phyloP scores from a whole-genome alignment of 2,797 vertebrate genomes.

The Mormyrops boulengeri region DNA sequence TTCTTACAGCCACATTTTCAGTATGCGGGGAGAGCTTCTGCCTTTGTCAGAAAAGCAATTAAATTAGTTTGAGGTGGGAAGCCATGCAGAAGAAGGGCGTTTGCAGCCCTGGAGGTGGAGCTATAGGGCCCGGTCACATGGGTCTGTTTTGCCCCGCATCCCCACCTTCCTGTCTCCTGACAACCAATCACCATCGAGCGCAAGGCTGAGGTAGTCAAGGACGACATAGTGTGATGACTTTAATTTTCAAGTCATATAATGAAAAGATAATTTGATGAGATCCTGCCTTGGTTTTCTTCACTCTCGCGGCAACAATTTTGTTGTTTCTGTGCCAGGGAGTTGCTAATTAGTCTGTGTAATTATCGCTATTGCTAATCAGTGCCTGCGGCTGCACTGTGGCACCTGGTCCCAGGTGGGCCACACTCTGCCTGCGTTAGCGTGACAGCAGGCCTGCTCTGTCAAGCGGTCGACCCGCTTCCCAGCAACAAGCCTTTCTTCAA shows the following conservation, averaged over 20 bases:
- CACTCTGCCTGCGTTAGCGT: constrained; percentile 34
- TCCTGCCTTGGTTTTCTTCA: constrained; percentile 17
- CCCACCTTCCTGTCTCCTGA: constrained; percentile 22
- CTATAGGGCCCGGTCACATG: constrained; percentile 13
- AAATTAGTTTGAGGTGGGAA: constrained; percentile 19
- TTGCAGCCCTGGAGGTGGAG: constrained; percentile 3
- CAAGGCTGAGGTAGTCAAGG: constrained; percentile 8
- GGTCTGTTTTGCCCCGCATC: not conserved
- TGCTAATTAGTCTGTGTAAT: constrained; percentile 57
- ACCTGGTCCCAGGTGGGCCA: constrained; percentile 37
- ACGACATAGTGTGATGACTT: constrained; percentile 19
- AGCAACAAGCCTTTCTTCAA: constrained; percentile 29
- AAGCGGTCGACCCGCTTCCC: constrained; percentile 51
- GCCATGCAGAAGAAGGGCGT: constrained; percentile 16
- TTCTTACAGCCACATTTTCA: not conserved
- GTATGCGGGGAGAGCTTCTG: not conserved
- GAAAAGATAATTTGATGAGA: constrained; percentile 26
- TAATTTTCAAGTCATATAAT: constrained; percentile 25
- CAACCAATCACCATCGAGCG: constrained; percentile 25
- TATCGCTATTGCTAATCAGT: constrained; percentile 45
- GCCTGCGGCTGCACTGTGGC: constrained; percentile 37
- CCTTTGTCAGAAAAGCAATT: constrained; percentile 15
- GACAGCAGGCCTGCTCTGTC: constrained; percentile 30
- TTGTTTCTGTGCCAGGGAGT: constrained; percentile 39
- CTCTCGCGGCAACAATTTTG: constrained; percentile 25